A percentile compares a stretch with the other conserved stretches of the same genome.
These are phyloP conservation scores for Neria commutata DNA, from an alignment of 2,888 invertebrate species.

Conservation along the genomic window DNA sequence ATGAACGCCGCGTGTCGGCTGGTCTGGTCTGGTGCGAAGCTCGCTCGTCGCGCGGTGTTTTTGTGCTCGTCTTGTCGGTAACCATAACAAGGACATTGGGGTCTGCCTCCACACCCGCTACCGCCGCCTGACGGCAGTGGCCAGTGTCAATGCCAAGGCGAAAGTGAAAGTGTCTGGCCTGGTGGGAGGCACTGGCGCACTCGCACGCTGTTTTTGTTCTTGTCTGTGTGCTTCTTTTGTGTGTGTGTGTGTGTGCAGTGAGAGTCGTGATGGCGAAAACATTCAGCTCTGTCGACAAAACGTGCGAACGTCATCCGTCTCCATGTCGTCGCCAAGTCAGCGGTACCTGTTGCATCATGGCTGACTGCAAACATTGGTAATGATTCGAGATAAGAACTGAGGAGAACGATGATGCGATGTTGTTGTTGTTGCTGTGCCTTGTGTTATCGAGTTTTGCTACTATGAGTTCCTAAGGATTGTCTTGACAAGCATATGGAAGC, in stretches of 20 bases:
- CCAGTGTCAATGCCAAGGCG: conserved; percentile 32
- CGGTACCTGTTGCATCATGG: conserved; percentile 29
- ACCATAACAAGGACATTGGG: conserved; percentile 27
- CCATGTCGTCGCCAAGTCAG: conserved; percentile 9
- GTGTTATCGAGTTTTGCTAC: too few relatives aligned
- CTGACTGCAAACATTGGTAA: background rate
- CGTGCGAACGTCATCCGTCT: conserved; percentile 15
- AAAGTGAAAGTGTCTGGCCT: conserved; percentile 31
- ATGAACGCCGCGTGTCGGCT: too few relatives aligned
- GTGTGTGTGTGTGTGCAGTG: background rate
- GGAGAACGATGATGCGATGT: background rate
- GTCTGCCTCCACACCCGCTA: background rate
- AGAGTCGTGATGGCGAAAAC: background rate
- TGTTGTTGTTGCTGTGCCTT: conserved; percentile 8
- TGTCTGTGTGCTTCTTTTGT: background rate
- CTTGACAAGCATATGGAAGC: too few relatives aligned
- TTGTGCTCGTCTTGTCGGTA: conserved; percentile 16
- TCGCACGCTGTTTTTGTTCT: background rate
- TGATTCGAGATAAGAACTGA: background rate
- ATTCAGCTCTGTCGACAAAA: conserved; percentile 5
- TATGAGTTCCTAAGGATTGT: too few relatives aligned
- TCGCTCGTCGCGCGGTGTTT: conserved; percentile 18
- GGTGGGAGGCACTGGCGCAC: conserved; percentile 6
- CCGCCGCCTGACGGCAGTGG: conserved; percentile 8
- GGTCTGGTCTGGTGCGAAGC: conserved; percentile 18